A percentile compares a stretch with the other conserved stretches of the same genome.
phyloP scores from a whole-genome alignment of 1,140 invertebrate genomes.

The Drosophila fuyamai region DNA sequence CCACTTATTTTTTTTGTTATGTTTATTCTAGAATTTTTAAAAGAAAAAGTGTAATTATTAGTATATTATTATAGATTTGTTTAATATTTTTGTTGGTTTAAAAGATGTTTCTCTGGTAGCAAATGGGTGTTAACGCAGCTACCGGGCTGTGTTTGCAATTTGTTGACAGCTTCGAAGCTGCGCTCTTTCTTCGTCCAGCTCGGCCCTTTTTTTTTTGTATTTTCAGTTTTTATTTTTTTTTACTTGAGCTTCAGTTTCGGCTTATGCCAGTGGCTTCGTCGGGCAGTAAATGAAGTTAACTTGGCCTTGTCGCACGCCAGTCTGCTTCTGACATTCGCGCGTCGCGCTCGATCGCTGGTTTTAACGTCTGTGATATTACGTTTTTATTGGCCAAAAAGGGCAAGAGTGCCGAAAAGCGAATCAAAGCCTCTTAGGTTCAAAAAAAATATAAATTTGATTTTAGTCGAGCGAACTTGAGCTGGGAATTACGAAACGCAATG shows the following conservation, averaged over 20 bases:
- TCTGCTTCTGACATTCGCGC: slow-evolving; percentile 64
- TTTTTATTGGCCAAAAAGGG: slow-evolving; percentile 49
- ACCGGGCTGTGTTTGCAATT: slow-evolving; percentile 34
- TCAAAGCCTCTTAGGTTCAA: slow-evolving; percentile 61
- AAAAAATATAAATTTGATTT: slow-evolving; percentile 59
- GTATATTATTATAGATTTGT: no score
- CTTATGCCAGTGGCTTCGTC: slow-evolving; percentile 19
- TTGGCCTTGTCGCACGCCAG: slow-evolving; percentile 75
- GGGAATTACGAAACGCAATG: slow-evolving; percentile 49
- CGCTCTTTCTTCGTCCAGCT: slow-evolving; percentile 33
- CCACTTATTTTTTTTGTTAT: no score
- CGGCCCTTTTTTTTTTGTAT: slow-evolving; percentile 24
- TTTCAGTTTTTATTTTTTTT: slow-evolving; percentile 18
- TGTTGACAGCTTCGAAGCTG: slow-evolving; percentile 26
- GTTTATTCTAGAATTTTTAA: no score
- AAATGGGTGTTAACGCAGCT: slow-evolving; percentile 32
- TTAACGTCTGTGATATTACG: slow-evolving; percentile 54
- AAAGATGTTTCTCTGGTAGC: not conserved
- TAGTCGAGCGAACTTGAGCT: slow-evolving; percentile 43
- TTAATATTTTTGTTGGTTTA: not conserved
- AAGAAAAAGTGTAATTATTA: no score
- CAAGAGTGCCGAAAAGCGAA: slow-evolving; percentile 28
- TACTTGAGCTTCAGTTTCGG: slow-evolving; percentile 24
- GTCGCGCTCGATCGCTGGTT: slow-evolving; percentile 46
- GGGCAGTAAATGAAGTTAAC: slow-evolving; percentile 73